Conservation (phyloP, 2,113 vertebrate species). For the Callocephalon fimbriatum region DNA sequence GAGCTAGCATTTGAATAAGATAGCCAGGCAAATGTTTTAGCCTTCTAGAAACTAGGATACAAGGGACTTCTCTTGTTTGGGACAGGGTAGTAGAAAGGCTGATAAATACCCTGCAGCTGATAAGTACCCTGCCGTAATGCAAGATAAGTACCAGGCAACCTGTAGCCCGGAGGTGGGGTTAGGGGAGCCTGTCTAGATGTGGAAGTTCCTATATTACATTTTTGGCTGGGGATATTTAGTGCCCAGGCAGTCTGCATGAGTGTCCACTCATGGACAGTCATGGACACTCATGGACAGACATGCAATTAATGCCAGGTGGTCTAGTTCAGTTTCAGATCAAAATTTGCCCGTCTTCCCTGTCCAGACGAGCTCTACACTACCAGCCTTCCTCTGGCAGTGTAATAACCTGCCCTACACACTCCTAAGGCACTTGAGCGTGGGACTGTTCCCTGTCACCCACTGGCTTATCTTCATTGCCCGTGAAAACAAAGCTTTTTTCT, state of each 20-base stretch:
- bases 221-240: background rate
- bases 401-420: background rate
- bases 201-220: background rate
- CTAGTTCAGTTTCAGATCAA: background rate
- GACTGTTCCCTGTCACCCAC: accelerated
- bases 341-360: background rate
- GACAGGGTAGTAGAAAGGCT: background rate
- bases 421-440: background rate
- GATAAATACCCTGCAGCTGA: background rate
- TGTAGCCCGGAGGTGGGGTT: background rate
- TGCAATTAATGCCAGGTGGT: background rate
- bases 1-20: background rate
- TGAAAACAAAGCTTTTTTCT: background rate
- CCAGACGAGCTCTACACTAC: background rate
- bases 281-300: accelerated
- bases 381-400: background rate
- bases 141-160: background rate
- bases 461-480: accelerated
- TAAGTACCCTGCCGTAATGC: background rate
- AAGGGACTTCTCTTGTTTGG: background rate
- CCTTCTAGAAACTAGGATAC: background rate
- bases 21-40: background rate
- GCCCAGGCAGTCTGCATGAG: background rate
- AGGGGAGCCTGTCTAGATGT: background rate
- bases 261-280: background rate